Base-by-base conservation (phyloP, 35 echinoderm and acorn worm genomes). In the Chiridota heheva region DNA sequence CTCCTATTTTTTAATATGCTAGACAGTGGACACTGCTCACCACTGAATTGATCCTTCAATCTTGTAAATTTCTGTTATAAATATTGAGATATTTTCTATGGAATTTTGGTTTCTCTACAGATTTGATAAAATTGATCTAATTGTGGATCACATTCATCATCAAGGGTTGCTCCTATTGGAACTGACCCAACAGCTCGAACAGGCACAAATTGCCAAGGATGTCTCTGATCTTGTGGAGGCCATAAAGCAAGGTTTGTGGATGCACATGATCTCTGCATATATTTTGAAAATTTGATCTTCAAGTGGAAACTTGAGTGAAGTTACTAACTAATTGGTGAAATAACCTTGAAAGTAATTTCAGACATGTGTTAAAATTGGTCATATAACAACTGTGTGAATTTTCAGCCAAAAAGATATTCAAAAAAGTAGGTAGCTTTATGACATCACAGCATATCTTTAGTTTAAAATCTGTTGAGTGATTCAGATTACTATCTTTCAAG, bases 111-210 rank as follows among this genome's bases (percentile, higher is more conserved):
- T n/a, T n/a, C n/a, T n/a, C n/a, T 70, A 24, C 56, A 86, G 83
- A 61, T 86, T 86, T 65, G 57, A 86, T 63, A 69, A 86, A 42
- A 75, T 86, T 31, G 63, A 77, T 35, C 69, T 71, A n/a, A 72
- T 75, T 45, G 83, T 77, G 3, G 40, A 74, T 36, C 39, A 86
- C n/a, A 75, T 77, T 42, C 59, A 86, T 44, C 58, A 86, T 13
- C 72, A 62, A 24, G 83, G 76, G 55, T 26, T 86, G 26, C 58
- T 86, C 0, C 20, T 73, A 30, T 31, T 86, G n/a, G 83, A 86
- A 59, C 26, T 86, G 30, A 77, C 56, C 15, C 53, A 76, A 20
- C 53, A 76, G 29, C 56, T 86, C 32, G 58, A 75, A 58, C 55
- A 62, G 33, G 37, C 51, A 6, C 37, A 62, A 61, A 61, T 73